Conservation (phyloP, 2,888 invertebrate genomes). For the Aelia acuminata region DNA sequence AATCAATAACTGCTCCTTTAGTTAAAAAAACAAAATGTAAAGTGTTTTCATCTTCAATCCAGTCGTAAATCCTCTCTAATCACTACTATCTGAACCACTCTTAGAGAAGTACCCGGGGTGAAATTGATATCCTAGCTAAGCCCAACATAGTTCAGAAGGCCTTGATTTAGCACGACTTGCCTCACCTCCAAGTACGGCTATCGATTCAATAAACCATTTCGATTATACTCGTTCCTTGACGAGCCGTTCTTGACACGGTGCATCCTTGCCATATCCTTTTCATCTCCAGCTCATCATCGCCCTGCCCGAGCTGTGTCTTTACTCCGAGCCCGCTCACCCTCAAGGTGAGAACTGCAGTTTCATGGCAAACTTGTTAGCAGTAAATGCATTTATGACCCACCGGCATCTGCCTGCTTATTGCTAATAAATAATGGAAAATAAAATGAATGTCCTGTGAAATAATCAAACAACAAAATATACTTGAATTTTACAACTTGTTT, state of each 20-base stretch:
- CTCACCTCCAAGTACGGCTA: neutral
- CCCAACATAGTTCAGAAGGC: slow-evolving; percentile 9
- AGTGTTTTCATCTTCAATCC: too few relatives aligned
- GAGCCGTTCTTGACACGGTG: slow-evolving; percentile 33
- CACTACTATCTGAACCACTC: neutral
- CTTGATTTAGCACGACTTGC: neutral
- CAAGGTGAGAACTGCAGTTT: neutral
- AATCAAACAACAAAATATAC: too few relatives aligned
- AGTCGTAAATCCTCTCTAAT: neutral
- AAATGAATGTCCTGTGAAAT: too few relatives aligned
- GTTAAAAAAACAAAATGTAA: too few relatives aligned
- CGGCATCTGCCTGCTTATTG: neutral
- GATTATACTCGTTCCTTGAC: slow-evolving; percentile 12
- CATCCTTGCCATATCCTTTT: slow-evolving; percentile 34
- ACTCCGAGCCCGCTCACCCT: neutral
- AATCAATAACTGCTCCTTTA: too few relatives aligned
- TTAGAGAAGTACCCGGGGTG: neutral
- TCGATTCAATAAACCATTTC: slow-evolving; percentile 30
- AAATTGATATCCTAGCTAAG: neutral
- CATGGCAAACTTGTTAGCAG: neutral
- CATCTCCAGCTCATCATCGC: neutral
- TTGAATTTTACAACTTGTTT: too few relatives aligned
- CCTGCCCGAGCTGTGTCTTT: neutral
- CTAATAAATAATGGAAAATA: too few relatives aligned
- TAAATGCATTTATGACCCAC: neutral